phyloP scores from a whole-genome alignment of 2,113 vertebrate species.

The Ameiurus melas region DNA sequence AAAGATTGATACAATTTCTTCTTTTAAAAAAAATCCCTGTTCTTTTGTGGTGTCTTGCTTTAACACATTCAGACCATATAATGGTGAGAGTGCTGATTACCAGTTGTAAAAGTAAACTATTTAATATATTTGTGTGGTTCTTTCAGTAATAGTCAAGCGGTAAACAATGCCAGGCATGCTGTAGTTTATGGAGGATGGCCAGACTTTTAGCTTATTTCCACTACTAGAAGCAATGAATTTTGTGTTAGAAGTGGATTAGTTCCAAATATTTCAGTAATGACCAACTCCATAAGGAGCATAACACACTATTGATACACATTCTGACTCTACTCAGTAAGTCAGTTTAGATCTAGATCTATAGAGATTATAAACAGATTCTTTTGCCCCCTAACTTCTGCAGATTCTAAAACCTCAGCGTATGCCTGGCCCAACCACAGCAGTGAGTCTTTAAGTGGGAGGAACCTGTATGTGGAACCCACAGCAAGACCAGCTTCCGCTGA shows the following conservation, averaged over 20 bases:
- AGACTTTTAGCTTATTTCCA: not conserved
- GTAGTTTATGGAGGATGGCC: not conserved
- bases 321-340: not conserved
- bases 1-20: not conserved
- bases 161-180: not conserved
- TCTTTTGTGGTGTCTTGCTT: not conserved
- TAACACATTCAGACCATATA: not conserved
- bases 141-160: not conserved
- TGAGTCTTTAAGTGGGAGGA: constrained; percentile 62
- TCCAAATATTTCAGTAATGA: not conserved
- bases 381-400: constrained; percentile 59
- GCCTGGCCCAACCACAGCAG: constrained; percentile 82
- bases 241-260: not conserved
- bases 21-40: not conserved
- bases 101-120: not conserved
- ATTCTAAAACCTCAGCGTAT: constrained; percentile 79
- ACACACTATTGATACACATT: not conserved
- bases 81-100: not conserved
- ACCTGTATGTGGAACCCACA: constrained; percentile 57
- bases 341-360: not conserved
- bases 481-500: constrained; percentile 34
- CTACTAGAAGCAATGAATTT: not conserved
- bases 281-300: not conserved
- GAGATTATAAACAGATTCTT: not conserved
- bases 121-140: too few relatives aligned